Conservation (phyloP, 2,888 invertebrate genomes). For the Nemapogon koenigi region DNA sequence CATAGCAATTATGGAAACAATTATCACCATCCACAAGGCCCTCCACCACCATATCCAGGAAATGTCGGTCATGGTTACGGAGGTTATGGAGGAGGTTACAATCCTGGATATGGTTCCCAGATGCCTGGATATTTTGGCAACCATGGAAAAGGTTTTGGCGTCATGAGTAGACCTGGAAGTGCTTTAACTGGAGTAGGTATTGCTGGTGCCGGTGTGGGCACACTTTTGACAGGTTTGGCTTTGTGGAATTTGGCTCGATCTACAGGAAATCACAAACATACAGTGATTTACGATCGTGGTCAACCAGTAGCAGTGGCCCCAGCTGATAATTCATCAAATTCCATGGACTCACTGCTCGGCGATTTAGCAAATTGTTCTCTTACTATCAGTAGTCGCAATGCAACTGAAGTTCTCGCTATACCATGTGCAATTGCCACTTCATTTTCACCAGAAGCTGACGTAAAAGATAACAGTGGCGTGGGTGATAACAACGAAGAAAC, state of each 20-base stretch:
- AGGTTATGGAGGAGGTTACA: conserved; percentile 20
- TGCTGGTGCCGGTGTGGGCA: conserved; percentile 54
- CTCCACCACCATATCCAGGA: conserved; percentile 35
- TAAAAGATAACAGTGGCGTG: conserved; percentile 32
- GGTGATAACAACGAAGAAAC: conserved; percentile 31
- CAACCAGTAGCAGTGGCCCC: conserved; percentile 52
- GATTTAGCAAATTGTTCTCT: conserved; percentile 53
- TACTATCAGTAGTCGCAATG: conserved; percentile 41
- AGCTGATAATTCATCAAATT: conserved; percentile 35
- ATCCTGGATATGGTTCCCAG: conserved; percentile 34
- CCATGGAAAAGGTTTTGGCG: conserved; percentile 34
- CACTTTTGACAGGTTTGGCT: conserved; percentile 53
- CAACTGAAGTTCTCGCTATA: conserved; percentile 51
- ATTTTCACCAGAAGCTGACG: conserved; percentile 49
- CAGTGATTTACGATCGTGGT: conserved; percentile 54
- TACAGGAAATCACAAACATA: conserved; percentile 44
- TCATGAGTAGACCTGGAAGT: conserved; percentile 37
- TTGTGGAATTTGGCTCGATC: conserved; percentile 58
- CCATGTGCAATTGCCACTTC: conserved; percentile 59
- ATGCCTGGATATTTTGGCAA: conserved; percentile 51
- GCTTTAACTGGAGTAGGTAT: conserved; percentile 48
- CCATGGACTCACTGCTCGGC: conserved; percentile 40
- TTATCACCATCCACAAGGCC: conserved; percentile 37
- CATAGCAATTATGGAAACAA: conserved; percentile 22
- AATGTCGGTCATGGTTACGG: conserved; percentile 15